Evolutionary conservation across 2,888 invertebrate genomes (phyloP).

Genomic region (Piscicola geometra): DNA sequence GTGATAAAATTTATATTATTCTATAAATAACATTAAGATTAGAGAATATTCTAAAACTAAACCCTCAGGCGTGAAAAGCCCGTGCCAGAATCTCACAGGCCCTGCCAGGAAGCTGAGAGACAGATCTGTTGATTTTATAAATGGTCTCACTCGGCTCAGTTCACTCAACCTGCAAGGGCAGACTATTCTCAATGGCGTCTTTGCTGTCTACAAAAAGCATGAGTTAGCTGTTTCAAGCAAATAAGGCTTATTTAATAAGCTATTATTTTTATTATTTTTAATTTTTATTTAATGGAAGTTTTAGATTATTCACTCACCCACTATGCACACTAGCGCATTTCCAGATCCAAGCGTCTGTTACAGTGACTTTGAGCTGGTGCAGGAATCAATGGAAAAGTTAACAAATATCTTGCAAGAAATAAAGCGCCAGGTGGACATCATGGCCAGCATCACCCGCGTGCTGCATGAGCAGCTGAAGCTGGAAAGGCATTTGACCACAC

Average conservation of each 20-base stretch:
- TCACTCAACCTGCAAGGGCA: not conserved
- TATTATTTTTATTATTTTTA: not conserved
- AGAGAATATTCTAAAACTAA: too few species aligned
- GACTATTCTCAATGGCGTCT: not conserved
- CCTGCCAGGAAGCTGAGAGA: constrained; percentile 22
- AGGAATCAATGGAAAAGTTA: not conserved
- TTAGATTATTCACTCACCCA: too few species aligned
- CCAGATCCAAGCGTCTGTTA: not conserved
- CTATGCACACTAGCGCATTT: too few species aligned
- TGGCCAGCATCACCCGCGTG: not conserved
- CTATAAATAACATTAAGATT: too few species aligned
- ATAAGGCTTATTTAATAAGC: not conserved
- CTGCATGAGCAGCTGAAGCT: constrained; percentile 6
- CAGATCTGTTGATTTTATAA: constrained; percentile 13
- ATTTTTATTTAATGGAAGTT: not conserved
- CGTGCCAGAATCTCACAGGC: constrained; percentile 7
- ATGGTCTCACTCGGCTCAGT: not conserved
- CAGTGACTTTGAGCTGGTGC: not conserved
- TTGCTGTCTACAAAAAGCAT: not conserved
- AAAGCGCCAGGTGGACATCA: not conserved
- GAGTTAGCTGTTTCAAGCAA: not conserved
- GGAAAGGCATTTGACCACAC: not conserved
- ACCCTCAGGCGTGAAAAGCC: not conserved
- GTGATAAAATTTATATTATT: too few species aligned
- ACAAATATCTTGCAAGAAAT: not conserved